These are phyloP conservation scores for Philhelius pedissequus DNA, from an alignment of 2,888 invertebrate genomes.

Conservation along the genomic window DNA sequence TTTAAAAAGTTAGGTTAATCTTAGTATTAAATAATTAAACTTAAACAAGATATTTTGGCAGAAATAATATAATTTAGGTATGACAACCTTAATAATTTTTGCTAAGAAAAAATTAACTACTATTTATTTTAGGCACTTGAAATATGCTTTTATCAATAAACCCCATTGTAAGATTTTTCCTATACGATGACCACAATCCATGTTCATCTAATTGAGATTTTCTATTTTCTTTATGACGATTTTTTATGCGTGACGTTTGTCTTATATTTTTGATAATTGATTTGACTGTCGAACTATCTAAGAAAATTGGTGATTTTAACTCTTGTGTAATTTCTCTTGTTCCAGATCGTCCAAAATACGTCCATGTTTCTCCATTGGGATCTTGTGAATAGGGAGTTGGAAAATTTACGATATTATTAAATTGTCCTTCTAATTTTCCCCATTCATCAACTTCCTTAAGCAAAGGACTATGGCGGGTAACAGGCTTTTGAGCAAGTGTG, in stretches of 20 bases:
- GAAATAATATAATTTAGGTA: neutral
- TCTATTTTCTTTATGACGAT: conserved; percentile 6
- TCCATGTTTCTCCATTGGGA: conserved; percentile 74
- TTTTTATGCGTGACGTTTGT: neutral
- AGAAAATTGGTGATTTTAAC: neutral
- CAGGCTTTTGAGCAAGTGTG: neutral
- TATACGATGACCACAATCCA: conserved; percentile 63
- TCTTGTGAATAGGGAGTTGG: conserved; percentile 71
- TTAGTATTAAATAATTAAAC: too few species aligned
- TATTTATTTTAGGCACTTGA: conserved; percentile 70
- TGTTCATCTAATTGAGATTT: neutral
- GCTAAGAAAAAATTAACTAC: neutral
- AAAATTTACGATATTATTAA: conserved; percentile 74
- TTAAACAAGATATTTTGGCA: neutral
- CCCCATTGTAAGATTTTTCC: conserved; percentile 74
- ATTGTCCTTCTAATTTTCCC: conserved; percentile 76
- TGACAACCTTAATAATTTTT: neutral
- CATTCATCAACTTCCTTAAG: conserved; percentile 76
- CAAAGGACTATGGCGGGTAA: conserved; percentile 71
- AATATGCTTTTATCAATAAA: conserved; percentile 75
- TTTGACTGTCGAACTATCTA: neutral
- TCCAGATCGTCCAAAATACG: conserved; percentile 73
- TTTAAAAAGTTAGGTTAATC: too few species aligned
- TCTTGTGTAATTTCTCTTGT: conserved; percentile 27
- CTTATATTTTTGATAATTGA: neutral